Evolutionary conservation across 2,888 invertebrate species (phyloP), one percentile per base, ranked within the genome.

Genomic region (Lathronympha strigana): DNA sequence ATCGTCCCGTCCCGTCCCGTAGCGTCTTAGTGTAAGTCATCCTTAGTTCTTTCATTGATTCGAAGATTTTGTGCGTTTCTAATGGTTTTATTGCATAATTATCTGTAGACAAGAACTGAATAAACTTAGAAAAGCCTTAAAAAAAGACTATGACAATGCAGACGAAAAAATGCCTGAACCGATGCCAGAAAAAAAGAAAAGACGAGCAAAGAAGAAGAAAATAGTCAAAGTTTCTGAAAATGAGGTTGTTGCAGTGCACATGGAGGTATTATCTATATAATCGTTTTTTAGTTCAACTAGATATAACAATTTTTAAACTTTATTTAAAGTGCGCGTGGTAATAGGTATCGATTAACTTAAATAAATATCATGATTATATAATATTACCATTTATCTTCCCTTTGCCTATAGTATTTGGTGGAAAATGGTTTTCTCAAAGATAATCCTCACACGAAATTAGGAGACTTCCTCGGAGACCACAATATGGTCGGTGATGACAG

Each of bases 401-500:
- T 5, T 67, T 68, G 21, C 68, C 28, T 25, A n/a, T 38, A 89
- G 89, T 73, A 78, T 31, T 73, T 89, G 40, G 78, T 73, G 0
- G 60, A 74, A 9, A 76, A 73, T 38, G 83, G 79, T 2, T 72
- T 83, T 17, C 61, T 90, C 1, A 76, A 73, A 70, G 79, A 88
- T 58, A 86, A 85, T 68, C 79, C 81, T 17, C 73, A 63, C 63
- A 80, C 70, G 2, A 77, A 77, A 61, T 69, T 89, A 1, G 69
- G 78, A 64, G 82, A 87, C 17, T 89, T 85, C 60, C 68, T 80
- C 11, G 90, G 88, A 5, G 90, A 90, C 62, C 73, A 80, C 11
- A 88, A 89, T 66, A 88, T 82, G 60, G 81, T 76, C 23, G 90
- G 88, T 19, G 84, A 84, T n/a, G 82, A 83, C 61, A 63, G 82